Conservation (phyloP, 2,113 vertebrate genomes). For the Tachuris rubrigastra region DNA sequence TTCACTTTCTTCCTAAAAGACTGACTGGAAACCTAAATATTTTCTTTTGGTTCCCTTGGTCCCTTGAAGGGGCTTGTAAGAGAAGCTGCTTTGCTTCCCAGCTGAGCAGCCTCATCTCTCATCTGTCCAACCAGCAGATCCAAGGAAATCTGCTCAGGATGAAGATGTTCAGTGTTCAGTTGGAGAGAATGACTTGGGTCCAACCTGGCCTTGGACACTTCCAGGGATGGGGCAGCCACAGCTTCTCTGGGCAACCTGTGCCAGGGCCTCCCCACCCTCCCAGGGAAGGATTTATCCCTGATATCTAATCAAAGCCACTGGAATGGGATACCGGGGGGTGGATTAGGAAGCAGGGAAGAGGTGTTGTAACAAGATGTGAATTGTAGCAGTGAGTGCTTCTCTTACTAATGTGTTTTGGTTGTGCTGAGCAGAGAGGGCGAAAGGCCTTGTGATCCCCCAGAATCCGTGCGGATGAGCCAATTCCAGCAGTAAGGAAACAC, state of each 20-base stretch:
- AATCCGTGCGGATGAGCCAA: neutral
- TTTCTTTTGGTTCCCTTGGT: neutral
- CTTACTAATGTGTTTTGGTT: neutral
- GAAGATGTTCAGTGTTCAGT: neutral
- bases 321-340: neutral
- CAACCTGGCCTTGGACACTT: accelerated
- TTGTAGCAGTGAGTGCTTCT: neutral
- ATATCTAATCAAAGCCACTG: neutral
- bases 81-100: neutral
- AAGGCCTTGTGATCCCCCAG: neutral
- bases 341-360: neutral
- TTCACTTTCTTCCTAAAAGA: neutral
- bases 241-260: neutral
- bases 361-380: neutral
- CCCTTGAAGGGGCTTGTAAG: neutral
- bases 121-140: neutral
- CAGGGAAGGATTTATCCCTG: accelerated
- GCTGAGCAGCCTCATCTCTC: neutral
- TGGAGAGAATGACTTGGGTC: neutral
- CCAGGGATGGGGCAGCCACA: neutral
- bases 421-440: neutral
- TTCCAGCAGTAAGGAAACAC: neutral
- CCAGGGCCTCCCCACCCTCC: accelerated
- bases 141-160: neutral
- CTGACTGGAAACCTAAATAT: neutral